Percentiles rank a stretch among this genome's conserved stretches.
Conservation (phyloP, 2,797 vertebrate species). For the Malacoraja senta region DNA sequence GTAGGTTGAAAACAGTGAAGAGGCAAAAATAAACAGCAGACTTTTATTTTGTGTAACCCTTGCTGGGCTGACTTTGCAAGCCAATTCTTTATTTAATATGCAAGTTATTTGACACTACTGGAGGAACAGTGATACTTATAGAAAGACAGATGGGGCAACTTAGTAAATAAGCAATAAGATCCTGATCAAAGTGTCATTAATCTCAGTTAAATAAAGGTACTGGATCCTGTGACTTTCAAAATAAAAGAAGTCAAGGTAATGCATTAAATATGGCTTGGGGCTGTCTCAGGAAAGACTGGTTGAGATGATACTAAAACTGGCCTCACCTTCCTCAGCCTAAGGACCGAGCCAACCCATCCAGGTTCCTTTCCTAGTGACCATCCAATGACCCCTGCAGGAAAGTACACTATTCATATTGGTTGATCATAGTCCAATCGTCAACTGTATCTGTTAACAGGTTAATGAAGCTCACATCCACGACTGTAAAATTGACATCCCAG, state of each 20-base stretch:
- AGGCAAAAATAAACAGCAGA: background rate
- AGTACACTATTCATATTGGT: background rate
- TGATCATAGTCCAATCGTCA: background rate
- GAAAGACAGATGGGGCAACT: slow-evolving; percentile 28
- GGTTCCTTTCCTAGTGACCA: background rate
- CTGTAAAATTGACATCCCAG: too few species aligned
- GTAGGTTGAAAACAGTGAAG: slow-evolving; percentile 16
- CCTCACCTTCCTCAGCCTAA: background rate
- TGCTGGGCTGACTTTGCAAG: background rate
- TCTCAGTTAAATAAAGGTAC: slow-evolving; percentile 32
- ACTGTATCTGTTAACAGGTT: background rate
- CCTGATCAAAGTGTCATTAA: slow-evolving; percentile 27
- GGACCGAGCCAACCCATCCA: background rate
- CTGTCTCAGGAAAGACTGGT: slow-evolving; percentile 1
- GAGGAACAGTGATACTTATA: slow-evolving; percentile 32
- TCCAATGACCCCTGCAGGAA: background rate
- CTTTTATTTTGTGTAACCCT: slow-evolving; percentile 24
- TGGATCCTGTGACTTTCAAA: slow-evolving; percentile 30
- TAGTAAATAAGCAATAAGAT: slow-evolving; percentile 38
- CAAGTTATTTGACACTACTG: slow-evolving; percentile 32
- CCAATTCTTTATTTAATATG: slow-evolving; percentile 36
- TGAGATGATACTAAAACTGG: background rate
- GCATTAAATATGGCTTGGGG: slow-evolving; percentile 35
- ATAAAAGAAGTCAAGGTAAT: slow-evolving; percentile 31
- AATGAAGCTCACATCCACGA: background rate